These are phyloP conservation scores for Nothura maculosa DNA, from an alignment of 2,797 vertebrate genomes.

Conservation along the genomic window DNA sequence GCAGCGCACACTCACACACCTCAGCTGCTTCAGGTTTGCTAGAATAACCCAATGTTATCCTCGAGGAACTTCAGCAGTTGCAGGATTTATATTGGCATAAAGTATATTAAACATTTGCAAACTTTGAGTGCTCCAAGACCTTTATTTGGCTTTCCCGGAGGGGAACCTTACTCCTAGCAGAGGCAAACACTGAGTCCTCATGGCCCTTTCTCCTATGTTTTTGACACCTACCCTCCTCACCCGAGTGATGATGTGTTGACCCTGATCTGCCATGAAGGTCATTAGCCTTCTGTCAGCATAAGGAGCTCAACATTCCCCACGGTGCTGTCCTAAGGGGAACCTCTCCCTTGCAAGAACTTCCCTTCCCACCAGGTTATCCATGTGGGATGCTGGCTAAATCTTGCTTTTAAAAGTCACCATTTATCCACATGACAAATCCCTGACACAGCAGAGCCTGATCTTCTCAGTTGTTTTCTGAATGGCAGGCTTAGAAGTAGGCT, in stretches of 20 bases:
- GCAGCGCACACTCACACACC: background rate
- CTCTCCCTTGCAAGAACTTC: background rate
- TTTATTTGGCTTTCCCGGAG: background rate
- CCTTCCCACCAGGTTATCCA: background rate
- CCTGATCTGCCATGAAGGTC: constrained; percentile 7
- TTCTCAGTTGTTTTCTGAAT: background rate
- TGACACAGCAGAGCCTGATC: background rate
- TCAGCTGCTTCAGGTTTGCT: background rate
- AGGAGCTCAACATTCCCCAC: background rate
- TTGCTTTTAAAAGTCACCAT: background rate
- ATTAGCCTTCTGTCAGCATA: background rate
- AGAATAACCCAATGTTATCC: background rate
- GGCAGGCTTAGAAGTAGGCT: background rate
- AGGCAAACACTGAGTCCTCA: background rate
- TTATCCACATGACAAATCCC: background rate
- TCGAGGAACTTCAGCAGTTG: background rate
- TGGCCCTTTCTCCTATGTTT: constrained; percentile 8
- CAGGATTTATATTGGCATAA: background rate
- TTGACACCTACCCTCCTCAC: background rate
- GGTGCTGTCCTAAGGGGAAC: background rate
- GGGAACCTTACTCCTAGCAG: background rate
- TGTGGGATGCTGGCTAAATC: background rate
- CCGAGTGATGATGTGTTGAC: background rate
- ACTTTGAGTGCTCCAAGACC: background rate
- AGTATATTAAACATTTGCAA: background rate